Evolutionary conservation across 2,797 vertebrate genomes (phyloP).

Genomic region (Austrolebias charrua): DNA sequence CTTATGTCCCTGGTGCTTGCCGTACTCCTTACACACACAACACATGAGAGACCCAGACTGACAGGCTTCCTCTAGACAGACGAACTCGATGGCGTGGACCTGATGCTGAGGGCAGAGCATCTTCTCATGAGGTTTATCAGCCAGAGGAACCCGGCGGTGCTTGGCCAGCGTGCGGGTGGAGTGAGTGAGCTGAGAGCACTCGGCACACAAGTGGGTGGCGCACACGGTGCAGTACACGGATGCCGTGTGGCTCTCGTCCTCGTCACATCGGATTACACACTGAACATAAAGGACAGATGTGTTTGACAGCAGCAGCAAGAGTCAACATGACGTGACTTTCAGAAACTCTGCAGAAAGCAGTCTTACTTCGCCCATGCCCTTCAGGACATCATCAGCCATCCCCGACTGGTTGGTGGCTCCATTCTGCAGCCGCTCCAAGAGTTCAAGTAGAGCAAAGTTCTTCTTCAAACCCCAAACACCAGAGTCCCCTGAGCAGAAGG

Average conservation of each 20-base stretch:
- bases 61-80: slow-evolving; percentile 95
- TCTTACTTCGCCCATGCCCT: slow-evolving; percentile 92
- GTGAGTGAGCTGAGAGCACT: slow-evolving; percentile 96
- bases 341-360: background rate
- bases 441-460: slow-evolving; percentile 96
- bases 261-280: slow-evolving; percentile 94
- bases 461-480: slow-evolving; percentile 99
- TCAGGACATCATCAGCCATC: slow-evolving; percentile 86
- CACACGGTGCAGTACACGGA: slow-evolving; percentile 98
- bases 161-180: slow-evolving; percentile 97
- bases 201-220: slow-evolving; percentile 93
- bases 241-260: slow-evolving; percentile 94
- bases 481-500: slow-evolving; percentile 85
- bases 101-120: slow-evolving; percentile 96
- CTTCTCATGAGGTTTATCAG: slow-evolving; percentile 98
- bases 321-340: too few species aligned
- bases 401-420: slow-evolving; percentile 90
- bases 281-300: slow-evolving; percentile 40
- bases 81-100: slow-evolving; percentile 97
- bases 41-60: slow-evolving; percentile 95
- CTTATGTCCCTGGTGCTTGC: slow-evolving; percentile 99
- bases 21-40: slow-evolving; percentile 98
- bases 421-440: slow-evolving; percentile 94
- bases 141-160: slow-evolving; percentile 93
- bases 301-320: background rate